Base-by-base conservation (phyloP, 2,888 invertebrate species). In the Lamproptera curius region DNA sequence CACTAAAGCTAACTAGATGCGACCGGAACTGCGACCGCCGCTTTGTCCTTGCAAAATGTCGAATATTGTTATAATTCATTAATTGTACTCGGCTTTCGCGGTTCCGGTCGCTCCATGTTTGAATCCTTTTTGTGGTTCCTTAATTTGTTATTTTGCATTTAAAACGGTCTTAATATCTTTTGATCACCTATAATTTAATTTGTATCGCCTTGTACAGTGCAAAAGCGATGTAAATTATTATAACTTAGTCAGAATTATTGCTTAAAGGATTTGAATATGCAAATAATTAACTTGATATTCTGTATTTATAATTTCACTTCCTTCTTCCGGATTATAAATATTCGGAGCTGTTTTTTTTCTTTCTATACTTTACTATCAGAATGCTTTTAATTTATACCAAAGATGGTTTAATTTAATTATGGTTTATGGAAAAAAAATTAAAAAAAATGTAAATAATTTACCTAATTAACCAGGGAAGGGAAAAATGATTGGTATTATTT, bases 21-120 rank as follows among this genome's bases (percentile, higher is more conserved):
- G 34, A 36, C 42, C 34, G 48, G 42, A 48, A 43, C 26, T 34
- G 23, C 28, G 36, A 28, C 41, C n/a, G 10, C n/a, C 15, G 23
- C 14, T 6, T 16, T 6, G 16, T 23, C 37, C 10, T 35, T 42
- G 10, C 2, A 43, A 16, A 16, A 6, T 40, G 4, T 11, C 13
- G 20, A 11, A 15, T 43, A 15, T n/a, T 2, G 6, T 16, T 28
- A 9, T 31, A 11, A 41, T 11, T 41, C 5, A 45, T 14, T 11
- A 23, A 39, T 33, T 33, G 3, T 34, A 11, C 6, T 33, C 0
- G 13, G 16, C n/a, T 15, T 39, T 16, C 16, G 34, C 26, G 16
- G 40, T 46, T 40, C 46, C 46, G 40, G 35, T 28, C 16, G 11
- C 1, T n/a, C 6, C 33, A 5, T 15, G 35, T 48, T 48, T 26